Conservation (phyloP, 92 coral and sea anemone genomes). For the Parazoanthus atlanticus region DNA sequence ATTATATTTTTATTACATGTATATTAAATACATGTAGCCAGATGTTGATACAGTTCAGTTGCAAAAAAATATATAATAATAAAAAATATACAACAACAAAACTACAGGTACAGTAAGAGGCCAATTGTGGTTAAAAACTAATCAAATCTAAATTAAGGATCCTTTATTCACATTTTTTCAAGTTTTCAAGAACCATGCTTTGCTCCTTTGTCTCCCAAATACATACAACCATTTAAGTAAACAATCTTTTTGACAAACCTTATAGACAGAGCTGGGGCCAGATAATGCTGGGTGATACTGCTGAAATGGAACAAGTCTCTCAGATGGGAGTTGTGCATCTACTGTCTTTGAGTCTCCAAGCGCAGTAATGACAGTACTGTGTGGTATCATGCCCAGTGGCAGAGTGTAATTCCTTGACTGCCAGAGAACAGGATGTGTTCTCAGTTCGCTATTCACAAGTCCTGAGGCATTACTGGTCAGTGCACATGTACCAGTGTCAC, state of each 20-base stretch:
- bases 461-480: not conserved
- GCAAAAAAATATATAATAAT: not conserved
- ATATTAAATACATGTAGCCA: not conserved
- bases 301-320: not conserved
- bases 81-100: not conserved
- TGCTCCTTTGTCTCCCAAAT: not conserved
- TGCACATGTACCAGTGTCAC: not conserved
- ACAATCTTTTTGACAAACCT: constrained; percentile 15
- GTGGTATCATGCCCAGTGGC: constrained; percentile 56
- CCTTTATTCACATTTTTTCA: not conserved
- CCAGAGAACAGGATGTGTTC: constrained; percentile 61
- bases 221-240: not conserved
- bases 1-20: no score
- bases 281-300: not conserved
- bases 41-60: not conserved
- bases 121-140: no score
- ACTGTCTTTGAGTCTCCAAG: not conserved
- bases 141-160: no score
- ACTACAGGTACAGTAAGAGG: no score
- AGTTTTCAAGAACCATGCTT: not conserved
- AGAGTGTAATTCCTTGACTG: constrained; percentile 51
- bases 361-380: not conserved
- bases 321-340: not conserved
- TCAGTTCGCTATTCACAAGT: not conserved
- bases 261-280: constrained; percentile 13